Percentiles rank a stretch among this genome's conserved stretches.
phyloP scores from a whole-genome alignment of 2,113 vertebrate genomes.

The Ochotona curzoniae region DNA sequence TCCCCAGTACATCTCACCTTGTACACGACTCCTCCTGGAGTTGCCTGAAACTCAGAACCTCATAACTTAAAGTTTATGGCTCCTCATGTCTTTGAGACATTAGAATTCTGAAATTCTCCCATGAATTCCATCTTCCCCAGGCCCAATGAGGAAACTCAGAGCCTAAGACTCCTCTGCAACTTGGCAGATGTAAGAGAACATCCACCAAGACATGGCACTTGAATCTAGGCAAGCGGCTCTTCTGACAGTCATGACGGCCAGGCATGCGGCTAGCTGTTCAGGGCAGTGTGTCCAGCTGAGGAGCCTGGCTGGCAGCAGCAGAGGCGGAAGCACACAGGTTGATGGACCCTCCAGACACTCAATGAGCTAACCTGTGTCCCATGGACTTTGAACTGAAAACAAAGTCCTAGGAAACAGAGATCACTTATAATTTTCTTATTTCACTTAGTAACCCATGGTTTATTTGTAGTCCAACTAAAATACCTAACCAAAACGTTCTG shows the following conservation, averaged over 20 bases:
- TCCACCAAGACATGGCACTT: background rate
- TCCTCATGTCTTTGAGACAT: background rate
- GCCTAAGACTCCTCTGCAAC: background rate
- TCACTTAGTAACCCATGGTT: background rate
- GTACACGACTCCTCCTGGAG: rapidly evolving
- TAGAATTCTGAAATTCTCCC: background rate
- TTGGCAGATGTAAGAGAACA: background rate
- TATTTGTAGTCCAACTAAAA: background rate
- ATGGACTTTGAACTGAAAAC: background rate
- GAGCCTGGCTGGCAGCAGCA: background rate
- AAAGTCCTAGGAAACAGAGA: background rate
- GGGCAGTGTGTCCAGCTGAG: no score
- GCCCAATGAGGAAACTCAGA: background rate
- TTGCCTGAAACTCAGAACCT: background rate
- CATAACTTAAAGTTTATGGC: background rate
- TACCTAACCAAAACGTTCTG: background rate
- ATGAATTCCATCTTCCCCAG: background rate
- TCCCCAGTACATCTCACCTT: background rate
- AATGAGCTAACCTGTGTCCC: background rate
- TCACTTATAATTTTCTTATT: background rate
- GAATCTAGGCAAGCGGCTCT: background rate
- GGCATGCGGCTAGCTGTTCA: background rate
- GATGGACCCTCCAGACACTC: background rate
- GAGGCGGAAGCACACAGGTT: background rate
- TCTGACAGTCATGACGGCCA: rapidly evolving